Percentiles rank a stretch among this genome's conserved stretches.
phyloP scores from a whole-genome alignment of 2,888 invertebrate genomes.

The Mimumesa dahlbomi region DNA sequence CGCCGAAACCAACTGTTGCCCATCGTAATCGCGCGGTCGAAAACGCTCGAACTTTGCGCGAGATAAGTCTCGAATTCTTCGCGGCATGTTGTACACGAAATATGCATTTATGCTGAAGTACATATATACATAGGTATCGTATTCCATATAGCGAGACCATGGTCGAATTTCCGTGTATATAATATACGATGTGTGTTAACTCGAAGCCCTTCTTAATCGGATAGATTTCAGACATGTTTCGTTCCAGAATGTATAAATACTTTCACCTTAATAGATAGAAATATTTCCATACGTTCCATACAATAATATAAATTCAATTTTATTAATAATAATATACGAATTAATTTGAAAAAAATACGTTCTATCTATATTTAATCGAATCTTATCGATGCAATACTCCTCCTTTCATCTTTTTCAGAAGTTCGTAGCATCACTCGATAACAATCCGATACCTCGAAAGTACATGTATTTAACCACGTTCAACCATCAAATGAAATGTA shows the following conservation, averaged over 20 bases:
- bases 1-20: conserved; percentile 30
- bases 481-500: conserved; percentile 40
- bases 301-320: no score
- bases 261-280: no score
- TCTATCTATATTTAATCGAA: no score
- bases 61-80: conserved; percentile 57
- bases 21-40: conserved; percentile 31
- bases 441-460: conserved; percentile 40
- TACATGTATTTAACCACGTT: conserved; percentile 37
- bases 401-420: conserved; percentile 56
- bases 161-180: conserved; percentile 11
- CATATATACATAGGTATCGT: no score
- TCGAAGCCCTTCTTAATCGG: background rate
- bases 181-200: background rate
- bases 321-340: no score
- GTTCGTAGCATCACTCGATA: conserved; percentile 32
- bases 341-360: no score
- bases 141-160: background rate
- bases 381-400: conserved; percentile 1
- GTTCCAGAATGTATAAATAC: no score
- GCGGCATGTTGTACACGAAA: conserved; percentile 49
- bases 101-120: conserved; percentile 48
- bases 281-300: no score
- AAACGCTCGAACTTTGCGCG: conserved; percentile 40
- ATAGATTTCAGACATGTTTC: no score